Evolutionary conservation across 2,113 vertebrate genomes (phyloP).

Genomic region (Pyrgilauda ruficollis): DNA sequence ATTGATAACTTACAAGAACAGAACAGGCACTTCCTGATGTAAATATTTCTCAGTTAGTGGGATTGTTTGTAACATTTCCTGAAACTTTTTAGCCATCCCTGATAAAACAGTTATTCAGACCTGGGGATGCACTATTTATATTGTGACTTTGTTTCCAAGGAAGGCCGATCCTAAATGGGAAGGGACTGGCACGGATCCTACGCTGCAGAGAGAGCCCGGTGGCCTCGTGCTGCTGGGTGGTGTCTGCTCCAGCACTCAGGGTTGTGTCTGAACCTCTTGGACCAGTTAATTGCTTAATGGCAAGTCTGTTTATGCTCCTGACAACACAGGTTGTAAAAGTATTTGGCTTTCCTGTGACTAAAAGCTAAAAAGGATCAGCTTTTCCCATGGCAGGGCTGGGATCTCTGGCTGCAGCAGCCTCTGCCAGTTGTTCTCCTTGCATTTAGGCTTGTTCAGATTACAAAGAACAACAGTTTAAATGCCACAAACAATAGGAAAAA

Average conservation of each 20-base stretch:
- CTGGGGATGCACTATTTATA: background rate
- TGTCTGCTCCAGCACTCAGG: background rate
- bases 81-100: background rate
- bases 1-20: background rate
- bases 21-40: background rate
- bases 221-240: background rate
- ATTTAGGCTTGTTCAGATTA: background rate
- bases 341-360: background rate
- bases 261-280: background rate
- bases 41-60: background rate
- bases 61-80: background rate
- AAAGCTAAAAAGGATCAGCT: background rate
- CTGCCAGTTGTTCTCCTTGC: background rate
- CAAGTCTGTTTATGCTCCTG: background rate
- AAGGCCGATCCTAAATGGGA: background rate
- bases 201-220: background rate
- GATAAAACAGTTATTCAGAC: background rate
- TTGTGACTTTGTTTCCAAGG: background rate
- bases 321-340: accelerated
- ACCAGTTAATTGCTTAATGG: background rate
- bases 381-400: accelerated
- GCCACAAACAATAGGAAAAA: background rate
- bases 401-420: background rate
- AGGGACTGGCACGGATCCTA: background rate
- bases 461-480: background rate